Percentiles rank a stretch among this genome's conserved stretches.
These are phyloP conservation scores for Apostichopus leukothele DNA, from an alignment of 53 echinoderm and acorn worm species.

Conservation along the genomic window DNA sequence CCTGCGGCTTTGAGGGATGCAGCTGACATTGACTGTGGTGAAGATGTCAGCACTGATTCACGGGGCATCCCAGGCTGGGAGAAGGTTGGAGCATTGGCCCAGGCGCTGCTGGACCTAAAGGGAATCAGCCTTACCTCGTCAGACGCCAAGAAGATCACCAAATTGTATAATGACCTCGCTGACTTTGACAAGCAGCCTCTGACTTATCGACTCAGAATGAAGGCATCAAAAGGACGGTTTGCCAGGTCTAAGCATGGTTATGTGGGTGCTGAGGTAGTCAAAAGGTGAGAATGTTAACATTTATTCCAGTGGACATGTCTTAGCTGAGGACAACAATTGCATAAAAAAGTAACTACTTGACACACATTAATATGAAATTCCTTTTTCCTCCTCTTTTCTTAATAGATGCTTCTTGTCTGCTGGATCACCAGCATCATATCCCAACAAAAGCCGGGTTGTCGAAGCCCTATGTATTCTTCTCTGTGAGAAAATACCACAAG, in stretches of 20 bases:
- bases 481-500: neutral
- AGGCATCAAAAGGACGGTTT: neutral
- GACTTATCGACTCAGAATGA: neutral
- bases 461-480: neutral
- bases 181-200: conserved; percentile 42
- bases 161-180: neutral
- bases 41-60: conserved; percentile 2
- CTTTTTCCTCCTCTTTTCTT: neutral
- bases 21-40: too few relatives aligned
- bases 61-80: conserved; percentile 44
- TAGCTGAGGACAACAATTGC: too few relatives aligned
- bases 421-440: neutral
- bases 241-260: conserved; percentile 17
- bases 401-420: conserved; percentile 1
- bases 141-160: neutral
- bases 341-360: neutral
- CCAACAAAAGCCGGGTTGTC: conserved; percentile 9
- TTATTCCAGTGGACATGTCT: too few relatives aligned
- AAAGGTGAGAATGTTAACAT: too few relatives aligned
- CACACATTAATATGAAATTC: neutral
- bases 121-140: neutral
- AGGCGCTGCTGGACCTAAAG: neutral
- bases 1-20: too few relatives aligned
- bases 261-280: conserved; percentile 15
- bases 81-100: conserved; percentile 24